Conservation (phyloP, 1,140 invertebrate genomes). For the Lasaia peninsularis region DNA sequence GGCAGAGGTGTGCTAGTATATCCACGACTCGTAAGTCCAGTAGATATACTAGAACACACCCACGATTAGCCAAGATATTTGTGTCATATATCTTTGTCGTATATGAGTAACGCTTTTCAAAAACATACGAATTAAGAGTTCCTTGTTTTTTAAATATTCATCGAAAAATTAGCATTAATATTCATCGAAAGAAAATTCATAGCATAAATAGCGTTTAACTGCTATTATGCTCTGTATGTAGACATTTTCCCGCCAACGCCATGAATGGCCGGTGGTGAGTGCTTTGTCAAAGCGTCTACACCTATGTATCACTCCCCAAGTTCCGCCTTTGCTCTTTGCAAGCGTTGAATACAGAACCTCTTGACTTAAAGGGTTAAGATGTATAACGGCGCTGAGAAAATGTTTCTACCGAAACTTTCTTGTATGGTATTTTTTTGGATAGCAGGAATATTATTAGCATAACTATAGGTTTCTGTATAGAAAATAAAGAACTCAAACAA, state of each 20-base stretch:
- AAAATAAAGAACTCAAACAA: too few relatives aligned
- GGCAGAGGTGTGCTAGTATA: too few relatives aligned
- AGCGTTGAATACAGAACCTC: conserved; percentile 6
- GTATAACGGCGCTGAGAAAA: conserved; percentile 8
- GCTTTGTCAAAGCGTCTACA: conserved; percentile 11
- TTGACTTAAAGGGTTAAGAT: conserved; percentile 12
- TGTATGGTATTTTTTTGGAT: neutral
- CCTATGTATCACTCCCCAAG: conserved; percentile 9
- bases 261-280: conserved; percentile 1
- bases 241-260: conserved; percentile 1
- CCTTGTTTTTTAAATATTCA: too few relatives aligned
- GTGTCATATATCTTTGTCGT: too few relatives aligned
- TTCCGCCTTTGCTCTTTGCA: conserved; percentile 11
- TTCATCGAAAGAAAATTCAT: neutral
- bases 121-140: too few relatives aligned
- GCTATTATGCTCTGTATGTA: neutral
- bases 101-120: too few relatives aligned
- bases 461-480: too few relatives aligned
- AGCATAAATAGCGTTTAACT: neutral
- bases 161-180: too few relatives aligned
- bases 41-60: too few relatives aligned
- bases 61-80: too few relatives aligned
- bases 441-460: too few relatives aligned
- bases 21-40: too few relatives aligned
- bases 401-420: neutral